Evolutionary conservation across 2,113 vertebrate genomes (phyloP).

Genomic region (Passer montanus): DNA sequence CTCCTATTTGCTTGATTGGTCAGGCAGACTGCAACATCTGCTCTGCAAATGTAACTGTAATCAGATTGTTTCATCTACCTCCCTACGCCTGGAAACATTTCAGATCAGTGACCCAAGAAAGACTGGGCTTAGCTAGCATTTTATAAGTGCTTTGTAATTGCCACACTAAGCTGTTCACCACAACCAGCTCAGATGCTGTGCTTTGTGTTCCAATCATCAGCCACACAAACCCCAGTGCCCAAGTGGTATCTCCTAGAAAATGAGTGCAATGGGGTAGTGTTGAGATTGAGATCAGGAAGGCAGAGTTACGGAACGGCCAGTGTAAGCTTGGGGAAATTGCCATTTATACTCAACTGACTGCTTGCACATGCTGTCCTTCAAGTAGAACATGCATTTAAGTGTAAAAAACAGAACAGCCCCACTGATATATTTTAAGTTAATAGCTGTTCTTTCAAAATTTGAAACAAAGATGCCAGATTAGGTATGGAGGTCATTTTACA

Average conservation of each 20-base stretch:
- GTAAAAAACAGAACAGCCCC: background rate
- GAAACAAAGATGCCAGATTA: background rate
- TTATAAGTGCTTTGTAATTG: background rate
- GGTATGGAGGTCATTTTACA: background rate
- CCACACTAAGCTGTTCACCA: background rate
- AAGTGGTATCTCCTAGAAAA: background rate
- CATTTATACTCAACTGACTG: background rate
- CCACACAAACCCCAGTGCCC: background rate
- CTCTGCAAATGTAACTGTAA: slow-evolving; percentile 20
- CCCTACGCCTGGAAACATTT: background rate
- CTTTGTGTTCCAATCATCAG: background rate
- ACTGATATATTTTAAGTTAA: background rate
- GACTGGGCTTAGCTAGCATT: background rate
- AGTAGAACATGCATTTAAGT: background rate
- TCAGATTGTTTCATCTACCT: background rate
- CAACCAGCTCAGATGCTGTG: background rate
- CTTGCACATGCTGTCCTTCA: background rate
- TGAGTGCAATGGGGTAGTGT: background rate
- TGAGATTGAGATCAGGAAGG: background rate
- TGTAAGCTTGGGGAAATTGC: background rate
- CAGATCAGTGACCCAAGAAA: background rate
- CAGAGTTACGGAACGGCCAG: background rate
- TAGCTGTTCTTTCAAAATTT: background rate
- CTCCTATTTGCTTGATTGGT: background rate
- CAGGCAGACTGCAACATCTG: background rate